Percentiles rank a stretch among this genome's conserved stretches.
These are phyloP conservation scores for Dasysyrphus tricinctus DNA, from an alignment of 2,888 invertebrate species.

Conservation along the genomic window DNA sequence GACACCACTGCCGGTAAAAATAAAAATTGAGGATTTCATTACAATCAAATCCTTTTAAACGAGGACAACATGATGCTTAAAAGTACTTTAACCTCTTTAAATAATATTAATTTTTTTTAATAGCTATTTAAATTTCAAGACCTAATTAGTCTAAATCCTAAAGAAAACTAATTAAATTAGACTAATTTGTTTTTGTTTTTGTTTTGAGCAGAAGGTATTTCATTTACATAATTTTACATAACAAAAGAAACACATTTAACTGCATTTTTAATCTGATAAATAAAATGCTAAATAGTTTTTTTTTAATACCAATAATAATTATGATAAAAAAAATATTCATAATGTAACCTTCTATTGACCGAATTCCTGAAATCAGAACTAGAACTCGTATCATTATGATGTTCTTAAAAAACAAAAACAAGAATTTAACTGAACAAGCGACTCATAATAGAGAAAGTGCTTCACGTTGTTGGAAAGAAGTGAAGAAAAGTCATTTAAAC, in stretches of 20 bases:
- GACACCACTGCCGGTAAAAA: too few relatives aligned
- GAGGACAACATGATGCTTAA: too few relatives aligned
- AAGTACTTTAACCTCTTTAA: too few relatives aligned
- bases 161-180: background rate
- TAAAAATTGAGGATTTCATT: too few relatives aligned
- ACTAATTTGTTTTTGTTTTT: too few relatives aligned
- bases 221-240: background rate
- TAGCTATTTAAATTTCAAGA: background rate
- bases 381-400: background rate
- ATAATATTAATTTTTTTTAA: too few relatives aligned
- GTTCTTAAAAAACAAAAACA: background rate
- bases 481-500: constrained; percentile 4
- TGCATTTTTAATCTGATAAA: background rate
- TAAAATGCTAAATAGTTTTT: background rate
- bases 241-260: background rate
- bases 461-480: background rate
- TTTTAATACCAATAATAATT: background rate
- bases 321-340: background rate
- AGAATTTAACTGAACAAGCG: background rate
- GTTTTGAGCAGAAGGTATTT: background rate
- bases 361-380: background rate
- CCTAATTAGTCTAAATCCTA: background rate
- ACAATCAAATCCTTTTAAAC: too few relatives aligned
- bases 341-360: constrained; percentile 3
- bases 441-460: constrained; percentile 23